Evolutionary conservation across 2,113 vertebrate species (phyloP), one percentile per base, ranked within the genome.

Genomic region (Alligator sinensis): DNA sequence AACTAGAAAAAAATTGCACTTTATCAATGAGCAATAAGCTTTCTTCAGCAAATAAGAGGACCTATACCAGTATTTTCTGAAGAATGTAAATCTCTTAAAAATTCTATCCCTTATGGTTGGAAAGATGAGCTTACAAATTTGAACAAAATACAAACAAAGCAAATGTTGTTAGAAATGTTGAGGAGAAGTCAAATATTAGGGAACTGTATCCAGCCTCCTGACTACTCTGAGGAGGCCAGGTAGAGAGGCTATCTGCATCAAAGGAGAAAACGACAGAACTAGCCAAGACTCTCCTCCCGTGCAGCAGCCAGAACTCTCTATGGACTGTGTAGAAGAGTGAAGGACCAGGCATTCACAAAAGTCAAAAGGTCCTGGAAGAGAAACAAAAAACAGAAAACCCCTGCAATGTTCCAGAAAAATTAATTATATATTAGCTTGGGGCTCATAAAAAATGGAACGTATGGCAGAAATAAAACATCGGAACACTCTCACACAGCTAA

Each of bases 401-500:
- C 24, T 57, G 1, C 80, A 63, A 7, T 80, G 19, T 88, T 62
- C 57, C 63, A 25, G 11, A 92, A 89, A 68, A 27, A 64, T 0
- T 27, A 57, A 61, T 57, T 83, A 54, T 80, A 24, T 4, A 28
- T 3, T 25, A 86, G 57, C 55, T n/a, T 86, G 12, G 2, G 11
- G 81, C 25, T 6, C 82, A 79, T 79, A 63, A 34, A 80, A 79
- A 60, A 62, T 25, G 80, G n/a, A 92, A 81, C 84, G 30, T 59
- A 78, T 7, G 24, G 54, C 9, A 83, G 38, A 84, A 91, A 91
- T 54, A 72, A 93, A 90, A 11, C 70, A 89, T 82, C 88, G 86
- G 7, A 86, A 82, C 70, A 88, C 55, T 63, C 75, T 82, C 2
- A 2, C n/a, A 81, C 58, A 89, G 30, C 6, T 84, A 58, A 87